These are phyloP conservation scores for Caenorhabditis drosophilae DNA, from an alignment of 2,888 invertebrate species.

Conservation along the genomic window DNA sequence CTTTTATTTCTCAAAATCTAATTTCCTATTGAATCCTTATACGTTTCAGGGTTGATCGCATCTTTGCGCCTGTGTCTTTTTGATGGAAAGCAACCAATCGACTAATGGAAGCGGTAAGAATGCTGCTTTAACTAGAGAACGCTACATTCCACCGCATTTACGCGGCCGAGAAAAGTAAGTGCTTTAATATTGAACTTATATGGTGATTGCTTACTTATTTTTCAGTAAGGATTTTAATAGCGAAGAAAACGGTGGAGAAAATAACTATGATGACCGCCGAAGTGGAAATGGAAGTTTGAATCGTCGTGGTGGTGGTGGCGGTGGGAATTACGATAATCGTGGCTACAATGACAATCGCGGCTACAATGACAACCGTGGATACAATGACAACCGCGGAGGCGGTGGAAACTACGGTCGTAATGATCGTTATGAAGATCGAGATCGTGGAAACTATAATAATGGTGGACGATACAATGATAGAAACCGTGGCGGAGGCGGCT, in stretches of 20 bases:
- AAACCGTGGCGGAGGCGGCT: constrained; percentile 14
- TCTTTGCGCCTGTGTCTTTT: constrained; percentile 45
- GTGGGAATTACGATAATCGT: constrained; percentile 9
- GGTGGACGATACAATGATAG: constrained; percentile 16
- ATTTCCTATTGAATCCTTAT: too few relatives aligned
- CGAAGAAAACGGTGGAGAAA: constrained; percentile 29
- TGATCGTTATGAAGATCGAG: constrained; percentile 29
- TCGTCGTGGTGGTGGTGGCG: constrained; percentile 20
- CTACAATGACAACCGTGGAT: constrained; percentile 18
- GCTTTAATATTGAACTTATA: neutral
- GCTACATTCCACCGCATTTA: constrained; percentile 63
- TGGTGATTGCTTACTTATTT: neutral
- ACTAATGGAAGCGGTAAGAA: constrained; percentile 54
- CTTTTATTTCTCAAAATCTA: too few relatives aligned
- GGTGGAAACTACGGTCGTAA: constrained; percentile 13
- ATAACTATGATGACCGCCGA: constrained; percentile 9
- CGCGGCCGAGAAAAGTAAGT: constrained; percentile 39
- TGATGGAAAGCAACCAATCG: constrained; percentile 56
- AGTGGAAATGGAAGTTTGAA: constrained; percentile 6
- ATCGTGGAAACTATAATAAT: constrained; percentile 30
- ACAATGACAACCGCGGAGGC: constrained; percentile 18
- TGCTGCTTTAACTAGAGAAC: constrained; percentile 48
- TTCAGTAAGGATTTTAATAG: constrained; percentile 15
- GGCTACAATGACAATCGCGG: constrained; percentile 13
- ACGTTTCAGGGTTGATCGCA: constrained; percentile 42